A percentile compares a stretch with the other conserved stretches of the same genome.
Evolutionary conservation across 1,140 invertebrate species (phyloP).

Genomic region (Ostrea denselamellosa): DNA sequence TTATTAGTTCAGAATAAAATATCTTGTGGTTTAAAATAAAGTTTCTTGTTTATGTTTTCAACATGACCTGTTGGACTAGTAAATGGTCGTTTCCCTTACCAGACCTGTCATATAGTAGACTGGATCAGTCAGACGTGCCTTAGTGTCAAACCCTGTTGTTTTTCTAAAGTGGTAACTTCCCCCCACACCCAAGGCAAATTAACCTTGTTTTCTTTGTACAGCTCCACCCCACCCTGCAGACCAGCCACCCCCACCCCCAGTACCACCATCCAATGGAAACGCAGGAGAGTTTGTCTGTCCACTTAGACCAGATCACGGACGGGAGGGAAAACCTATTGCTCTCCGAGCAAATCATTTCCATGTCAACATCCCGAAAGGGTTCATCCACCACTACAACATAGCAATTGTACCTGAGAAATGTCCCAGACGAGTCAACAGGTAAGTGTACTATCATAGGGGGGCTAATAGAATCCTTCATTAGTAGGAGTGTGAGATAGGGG

Average conservation of each 20-base stretch:
- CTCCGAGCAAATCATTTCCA: conserved; percentile 99
- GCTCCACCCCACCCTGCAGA: conserved; percentile 17
- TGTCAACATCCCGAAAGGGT: conserved; percentile 98
- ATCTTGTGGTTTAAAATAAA: too few relatives aligned
- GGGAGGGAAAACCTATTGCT: conserved; percentile 95
- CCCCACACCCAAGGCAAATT: too few relatives aligned
- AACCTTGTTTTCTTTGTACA: background rate
- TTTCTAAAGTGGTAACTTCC: too few relatives aligned
- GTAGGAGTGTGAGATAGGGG: too few relatives aligned
- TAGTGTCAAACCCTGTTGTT: too few relatives aligned
- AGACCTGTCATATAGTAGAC: too few relatives aligned
- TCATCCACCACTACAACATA: conserved; percentile 97
- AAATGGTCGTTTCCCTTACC: too few relatives aligned
- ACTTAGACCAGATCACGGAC: conserved; percentile 88
- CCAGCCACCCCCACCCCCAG: conserved; percentile 47
- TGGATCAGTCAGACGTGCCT: too few relatives aligned
- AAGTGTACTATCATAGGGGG: conserved; percentile 12
- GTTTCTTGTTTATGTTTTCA: too few relatives aligned
- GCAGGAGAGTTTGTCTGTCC: conserved; percentile 77
- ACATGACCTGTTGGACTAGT: too few relatives aligned
- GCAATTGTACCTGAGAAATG: conserved; percentile 99
- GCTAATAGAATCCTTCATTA: background rate
- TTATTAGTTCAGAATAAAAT: too few relatives aligned
- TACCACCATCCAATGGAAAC: conserved; percentile 4
- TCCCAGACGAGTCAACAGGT: conserved; percentile 96